Evolutionary conservation across 2,797 vertebrate genomes (phyloP), one percentile per base, ranked within the genome.

Genomic region (Thaleichthys pacificus): DNA sequence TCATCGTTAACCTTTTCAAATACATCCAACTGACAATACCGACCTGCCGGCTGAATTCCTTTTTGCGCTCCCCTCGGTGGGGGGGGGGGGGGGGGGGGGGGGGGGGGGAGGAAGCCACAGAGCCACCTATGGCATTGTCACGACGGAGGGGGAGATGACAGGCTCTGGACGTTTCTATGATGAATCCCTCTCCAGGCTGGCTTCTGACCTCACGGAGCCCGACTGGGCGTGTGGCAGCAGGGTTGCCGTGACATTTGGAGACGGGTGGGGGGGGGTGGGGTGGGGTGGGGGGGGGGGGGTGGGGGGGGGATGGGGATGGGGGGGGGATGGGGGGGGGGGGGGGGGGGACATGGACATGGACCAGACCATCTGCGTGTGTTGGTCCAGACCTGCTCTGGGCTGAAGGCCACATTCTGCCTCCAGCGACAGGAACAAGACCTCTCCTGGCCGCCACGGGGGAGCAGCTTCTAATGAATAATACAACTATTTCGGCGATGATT

Each of bases 221-320:
- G 21, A 19, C 3, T 4, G 61, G 76, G 67, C 67, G 21, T 69
- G 60, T 66, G 58, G 81, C 68, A 66, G 49, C 66, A 14, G 24
- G 17, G 19, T 68, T 22, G 12, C 63, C 63, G n/a, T 19, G 49
- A 19, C 26, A 66, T 74, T 4, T 3, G 58, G 24, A 65, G 70
- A 35, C 79, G 64, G 17, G n/a, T n/a, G n/a, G n/a, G n/a, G n/a
- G n/a, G n/a, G n/a, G n/a, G n/a, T n/a, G n/a, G n/a, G n/a, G n/a
- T n/a, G n/a, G n/a, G n/a, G n/a, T n/a, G n/a, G n/a, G n/a, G n/a
- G n/a, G 24, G 24, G 24, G 26, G 26, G 26, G 5, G 0, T 30
- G 26, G 22, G 66, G 51, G 32, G 38, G 26, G 22, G 63, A 35
- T 1, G 24, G 24, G 26, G 26, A 1, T 5, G 0, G 38, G 26